A percentile compares a stretch with the other conserved stretches of the same genome.
These are phyloP conservation scores for Naso thynnoides DNA, from an alignment of 2,797 vertebrate genomes.

Conservation along the genomic window DNA sequence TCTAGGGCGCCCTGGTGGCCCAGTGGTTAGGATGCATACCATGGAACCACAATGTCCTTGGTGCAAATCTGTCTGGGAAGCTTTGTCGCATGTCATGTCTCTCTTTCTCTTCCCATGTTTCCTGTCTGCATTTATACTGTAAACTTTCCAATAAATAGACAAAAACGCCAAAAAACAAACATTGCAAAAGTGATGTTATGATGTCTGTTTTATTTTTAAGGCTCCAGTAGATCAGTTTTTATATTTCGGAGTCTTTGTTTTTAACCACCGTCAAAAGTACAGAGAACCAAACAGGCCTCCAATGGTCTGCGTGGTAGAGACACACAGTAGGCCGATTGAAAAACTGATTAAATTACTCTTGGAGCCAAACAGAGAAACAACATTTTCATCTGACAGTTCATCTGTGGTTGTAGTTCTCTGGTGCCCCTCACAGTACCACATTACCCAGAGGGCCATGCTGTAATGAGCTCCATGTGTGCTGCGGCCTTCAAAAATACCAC, in stretches of 20 bases:
- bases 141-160: constrained; percentile 11
- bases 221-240: constrained; percentile 6
- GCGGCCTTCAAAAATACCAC: constrained; percentile 65
- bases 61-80: constrained; percentile 21
- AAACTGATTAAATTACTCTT: constrained; percentile 43
- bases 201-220: constrained; percentile 12
- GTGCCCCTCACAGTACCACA: constrained; percentile 77
- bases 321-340: constrained; percentile 17
- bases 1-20: constrained; percentile 41
- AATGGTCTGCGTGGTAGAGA: constrained; percentile 7
- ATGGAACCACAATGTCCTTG: constrained; percentile 39
- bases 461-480: constrained; percentile 84
- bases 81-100: constrained; percentile 32
- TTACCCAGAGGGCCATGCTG: constrained; percentile 80
- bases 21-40: constrained; percentile 42
- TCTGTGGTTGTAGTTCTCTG: constrained; percentile 78
- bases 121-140: constrained; percentile 16
- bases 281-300: constrained; percentile 8
- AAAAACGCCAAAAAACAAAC: constrained; percentile 8
- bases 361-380: constrained; percentile 41
- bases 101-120: constrained; percentile 38
- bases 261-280: constrained; percentile 14
- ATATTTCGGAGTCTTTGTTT: constrained; percentile 21
- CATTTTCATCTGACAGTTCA: constrained; percentile 70
- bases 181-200: not conserved